Evolutionary conservation across 2,797 vertebrate genomes (phyloP), one percentile per base, ranked within the genome.

Genomic region (Sebastes cheni): DNA sequence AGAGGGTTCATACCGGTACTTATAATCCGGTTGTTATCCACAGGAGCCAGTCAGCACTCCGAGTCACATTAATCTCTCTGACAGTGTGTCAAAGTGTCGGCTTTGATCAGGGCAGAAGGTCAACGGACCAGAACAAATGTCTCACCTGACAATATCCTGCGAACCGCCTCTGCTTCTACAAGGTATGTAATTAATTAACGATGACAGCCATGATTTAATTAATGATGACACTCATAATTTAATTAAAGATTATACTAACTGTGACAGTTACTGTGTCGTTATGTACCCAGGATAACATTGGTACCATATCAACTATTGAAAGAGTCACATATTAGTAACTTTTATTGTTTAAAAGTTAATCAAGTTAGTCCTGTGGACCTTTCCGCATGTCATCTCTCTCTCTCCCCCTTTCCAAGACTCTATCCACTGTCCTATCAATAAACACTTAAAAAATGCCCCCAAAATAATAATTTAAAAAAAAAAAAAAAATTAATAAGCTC

Each of bases 121-220:
- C 71, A 81, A 6, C 11, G 73, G 62, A 74, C 36, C 72, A 36
- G 66, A 85, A 75, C 69, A 79, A 69, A 81, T 54, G 69, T 29
- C 58, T 62, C 67, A 79, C 81, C 89, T 84, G 67, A 84, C 71
- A 65, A 16, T 20, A 56, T 30, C 61, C 76, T 11, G 8, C 2
- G 1, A 46, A 36, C 36, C 34, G 50, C 52, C 71, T 64, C 71
- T 71, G 74, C 42, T 5, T 50, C 73, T 18, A 18, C 42, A 18
- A 46, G 14, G 6, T 46, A 46, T 46, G 16, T 46, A 18, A 46
- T 46, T 46, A 46, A 46, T 79, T 50, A 80, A 70, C 32, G 46
- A 72, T 32, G 12, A 14, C 8, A 13, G 16, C n/a, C 22, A 0
- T 55, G n/a, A 80, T 75, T 50, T 55, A 70, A 84, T 81, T 54